Evolutionary conservation across 2,113 vertebrate species (phyloP).

Genomic region (Pampusana beccarii): DNA sequence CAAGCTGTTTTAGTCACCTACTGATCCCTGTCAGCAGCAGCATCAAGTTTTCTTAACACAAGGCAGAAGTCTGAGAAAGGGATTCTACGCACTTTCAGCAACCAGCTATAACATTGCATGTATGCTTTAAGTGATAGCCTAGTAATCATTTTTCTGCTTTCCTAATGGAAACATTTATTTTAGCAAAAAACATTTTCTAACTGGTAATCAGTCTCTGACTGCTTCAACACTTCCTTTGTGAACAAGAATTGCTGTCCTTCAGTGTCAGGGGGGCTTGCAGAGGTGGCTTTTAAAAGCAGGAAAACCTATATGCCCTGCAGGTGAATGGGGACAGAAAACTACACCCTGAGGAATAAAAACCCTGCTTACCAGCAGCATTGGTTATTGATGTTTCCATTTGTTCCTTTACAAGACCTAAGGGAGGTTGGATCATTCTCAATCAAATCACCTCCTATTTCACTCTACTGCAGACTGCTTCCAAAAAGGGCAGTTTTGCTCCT

Average conservation of each 20-base stretch:
- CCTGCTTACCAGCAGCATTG: neutral
- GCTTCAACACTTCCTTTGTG: neutral
- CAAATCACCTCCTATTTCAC: neutral
- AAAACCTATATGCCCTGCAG: neutral
- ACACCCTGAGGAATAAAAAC: neutral
- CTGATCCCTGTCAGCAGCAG: neutral
- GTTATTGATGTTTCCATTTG: constrained; percentile 5
- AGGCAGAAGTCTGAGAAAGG: neutral
- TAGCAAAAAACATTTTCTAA: neutral
- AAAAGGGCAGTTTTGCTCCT: neutral
- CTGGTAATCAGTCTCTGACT: neutral
- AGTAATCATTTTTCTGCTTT: neutral
- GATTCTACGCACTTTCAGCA: neutral
- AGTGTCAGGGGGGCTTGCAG: neutral
- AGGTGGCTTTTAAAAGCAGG: neutral
- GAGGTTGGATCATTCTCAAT: neutral
- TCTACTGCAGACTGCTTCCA: neutral
- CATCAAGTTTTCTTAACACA: neutral
- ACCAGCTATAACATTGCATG: neutral
- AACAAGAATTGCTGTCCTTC: neutral
- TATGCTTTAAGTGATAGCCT: neutral
- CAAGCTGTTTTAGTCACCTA: constrained; percentile 16
- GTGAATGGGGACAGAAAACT: neutral
- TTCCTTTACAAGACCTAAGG: neutral
- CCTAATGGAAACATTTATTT: neutral